phyloP scores from a whole-genome alignment of 2,797 vertebrate species.

The Macrochelys suwanniensis region DNA sequence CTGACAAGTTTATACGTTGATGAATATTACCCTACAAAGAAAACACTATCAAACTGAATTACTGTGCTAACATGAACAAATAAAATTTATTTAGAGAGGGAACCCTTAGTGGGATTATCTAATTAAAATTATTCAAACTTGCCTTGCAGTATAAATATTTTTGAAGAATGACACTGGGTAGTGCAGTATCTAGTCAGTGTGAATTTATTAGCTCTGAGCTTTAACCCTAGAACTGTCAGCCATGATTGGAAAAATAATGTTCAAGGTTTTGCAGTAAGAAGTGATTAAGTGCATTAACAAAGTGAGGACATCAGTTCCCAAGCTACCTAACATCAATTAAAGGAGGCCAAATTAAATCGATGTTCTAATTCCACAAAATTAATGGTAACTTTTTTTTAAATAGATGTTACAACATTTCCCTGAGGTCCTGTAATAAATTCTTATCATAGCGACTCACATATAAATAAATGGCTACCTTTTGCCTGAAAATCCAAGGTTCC shows the following conservation, averaged over 20 bases:
- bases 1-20: background rate
- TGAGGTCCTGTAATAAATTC: constrained; percentile 79
- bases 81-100: constrained; percentile 45
- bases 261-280: constrained; percentile 68
- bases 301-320: constrained; percentile 78
- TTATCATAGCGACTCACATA: constrained; percentile 66
- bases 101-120: constrained; percentile 16
- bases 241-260: constrained; percentile 58
- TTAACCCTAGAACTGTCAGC: constrained; percentile 73
- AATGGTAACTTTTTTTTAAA: constrained; percentile 79
- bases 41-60: constrained; percentile 43
- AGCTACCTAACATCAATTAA: constrained; percentile 81
- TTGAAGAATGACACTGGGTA: constrained; percentile 2
- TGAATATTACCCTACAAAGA: background rate
- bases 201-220: constrained; percentile 72
- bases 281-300: constrained; percentile 79
- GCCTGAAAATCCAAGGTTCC: constrained; percentile 60
- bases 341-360: constrained; percentile 79
- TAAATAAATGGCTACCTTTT: constrained; percentile 68
- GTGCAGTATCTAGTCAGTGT: background rate
- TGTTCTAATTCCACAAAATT: constrained; percentile 81
- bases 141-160: constrained; percentile 5
- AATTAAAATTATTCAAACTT: constrained; percentile 49
- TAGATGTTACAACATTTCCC: constrained; percentile 80
- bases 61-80: constrained; percentile 41